Conservation (phyloP, 2,888 invertebrate species). For the Tolmerus cingulatus region DNA sequence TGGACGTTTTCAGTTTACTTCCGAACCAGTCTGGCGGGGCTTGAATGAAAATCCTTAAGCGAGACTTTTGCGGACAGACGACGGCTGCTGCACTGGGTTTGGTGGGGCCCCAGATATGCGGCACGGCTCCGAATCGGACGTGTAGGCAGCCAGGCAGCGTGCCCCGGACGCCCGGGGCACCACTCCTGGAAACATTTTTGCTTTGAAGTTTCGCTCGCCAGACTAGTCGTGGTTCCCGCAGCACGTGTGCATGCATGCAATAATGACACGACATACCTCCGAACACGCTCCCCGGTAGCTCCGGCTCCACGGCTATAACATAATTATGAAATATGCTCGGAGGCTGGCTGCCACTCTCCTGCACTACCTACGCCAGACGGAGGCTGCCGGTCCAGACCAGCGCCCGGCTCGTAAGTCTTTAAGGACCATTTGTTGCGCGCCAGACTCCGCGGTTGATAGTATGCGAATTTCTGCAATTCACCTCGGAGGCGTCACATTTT, state of each 20-base stretch:
- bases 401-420: background rate
- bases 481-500: background rate
- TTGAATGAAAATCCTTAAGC: background rate
- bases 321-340: background rate
- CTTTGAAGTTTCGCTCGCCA: background rate
- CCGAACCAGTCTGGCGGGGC: background rate
- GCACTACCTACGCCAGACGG: background rate
- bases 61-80: background rate
- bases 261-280: background rate
- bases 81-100: background rate
- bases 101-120: background rate
- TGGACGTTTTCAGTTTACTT: background rate
- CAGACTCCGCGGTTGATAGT: background rate
- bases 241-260: background rate
- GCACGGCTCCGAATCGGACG: background rate
- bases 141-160: background rate
- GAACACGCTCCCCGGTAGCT: background rate
- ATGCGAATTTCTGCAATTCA: conserved; percentile 1
- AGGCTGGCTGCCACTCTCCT: background rate
- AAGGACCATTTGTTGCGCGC: background rate
- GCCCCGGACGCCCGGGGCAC: background rate
- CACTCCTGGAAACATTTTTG: background rate
- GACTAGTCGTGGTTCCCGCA: background rate
- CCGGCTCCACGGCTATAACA: background rate
- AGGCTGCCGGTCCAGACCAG: background rate